These are phyloP conservation scores for Florisuga fusca DNA, from an alignment of 2,797 vertebrate species.

Conservation along the genomic window DNA sequence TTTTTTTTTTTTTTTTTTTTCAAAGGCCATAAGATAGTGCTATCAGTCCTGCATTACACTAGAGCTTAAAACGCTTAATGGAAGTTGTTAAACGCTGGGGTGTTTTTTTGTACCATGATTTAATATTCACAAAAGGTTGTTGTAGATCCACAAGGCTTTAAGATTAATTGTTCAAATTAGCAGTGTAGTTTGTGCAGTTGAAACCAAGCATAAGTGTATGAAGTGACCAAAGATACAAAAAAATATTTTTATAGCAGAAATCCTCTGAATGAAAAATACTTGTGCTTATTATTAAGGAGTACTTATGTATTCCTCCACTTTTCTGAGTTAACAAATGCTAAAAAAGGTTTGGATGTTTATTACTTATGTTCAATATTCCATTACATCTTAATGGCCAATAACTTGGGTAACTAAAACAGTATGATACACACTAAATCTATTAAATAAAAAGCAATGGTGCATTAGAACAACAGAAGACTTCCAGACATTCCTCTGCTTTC, in stretches of 20 bases:
- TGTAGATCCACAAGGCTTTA: conserved; percentile 46
- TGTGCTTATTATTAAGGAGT: no score
- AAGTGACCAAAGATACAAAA: background rate
- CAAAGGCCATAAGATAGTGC: conserved; percentile 33
- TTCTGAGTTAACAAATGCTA: background rate
- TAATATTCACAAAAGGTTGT: conserved; percentile 32
- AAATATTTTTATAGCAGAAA: background rate
- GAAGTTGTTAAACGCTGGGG: background rate
- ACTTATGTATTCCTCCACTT: background rate
- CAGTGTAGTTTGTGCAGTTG: background rate
- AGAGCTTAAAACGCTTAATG: conserved; percentile 48
- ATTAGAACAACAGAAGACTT: background rate
- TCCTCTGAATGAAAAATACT: background rate
- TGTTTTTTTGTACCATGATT: conserved; percentile 38
- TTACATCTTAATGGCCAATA: background rate
- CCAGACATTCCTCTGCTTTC: background rate
- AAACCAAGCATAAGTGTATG: background rate
- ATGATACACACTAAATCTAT: background rate
- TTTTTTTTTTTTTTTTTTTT: background rate
- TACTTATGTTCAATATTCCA: background rate
- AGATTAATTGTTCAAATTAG: conserved; percentile 31
- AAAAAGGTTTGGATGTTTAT: background rate
- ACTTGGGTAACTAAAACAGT: background rate
- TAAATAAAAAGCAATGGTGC: background rate
- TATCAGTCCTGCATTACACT: conserved; percentile 12